phyloP scores from a whole-genome alignment of 2,113 vertebrate species.

The Eonycteris spelaea region DNA sequence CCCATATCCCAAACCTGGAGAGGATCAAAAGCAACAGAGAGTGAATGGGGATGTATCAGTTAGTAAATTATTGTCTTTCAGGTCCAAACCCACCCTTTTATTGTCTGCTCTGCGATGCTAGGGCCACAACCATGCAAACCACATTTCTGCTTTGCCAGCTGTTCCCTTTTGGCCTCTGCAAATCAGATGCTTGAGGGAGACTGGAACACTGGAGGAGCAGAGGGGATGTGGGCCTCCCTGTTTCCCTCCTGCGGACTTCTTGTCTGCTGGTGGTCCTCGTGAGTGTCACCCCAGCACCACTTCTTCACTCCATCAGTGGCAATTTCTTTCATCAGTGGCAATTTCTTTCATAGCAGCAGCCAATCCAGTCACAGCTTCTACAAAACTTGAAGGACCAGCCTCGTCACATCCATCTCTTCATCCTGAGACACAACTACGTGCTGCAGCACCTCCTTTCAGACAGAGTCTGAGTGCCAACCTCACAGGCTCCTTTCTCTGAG shows the following conservation, averaged over 20 bases:
- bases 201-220: background rate
- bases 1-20: background rate
- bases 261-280: background rate
- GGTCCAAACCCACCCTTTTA: background rate
- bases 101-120: background rate
- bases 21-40: background rate
- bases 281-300: background rate
- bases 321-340: background rate
- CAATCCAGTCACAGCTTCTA: background rate
- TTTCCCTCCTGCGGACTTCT: background rate
- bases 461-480: background rate
- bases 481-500: background rate
- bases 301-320: background rate
- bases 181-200: background rate
- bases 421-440: background rate
- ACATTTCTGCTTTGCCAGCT: background rate
- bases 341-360: background rate
- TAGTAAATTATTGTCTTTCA: background rate
- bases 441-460: background rate
- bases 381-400: background rate
- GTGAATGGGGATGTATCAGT: no score
- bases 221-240: background rate
- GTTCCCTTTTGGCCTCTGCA: background rate
- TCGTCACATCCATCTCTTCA: background rate
- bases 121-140: background rate